phyloP scores from a whole-genome alignment of 2,113 vertebrate species.

The Lagenorhynchus albirostris region DNA sequence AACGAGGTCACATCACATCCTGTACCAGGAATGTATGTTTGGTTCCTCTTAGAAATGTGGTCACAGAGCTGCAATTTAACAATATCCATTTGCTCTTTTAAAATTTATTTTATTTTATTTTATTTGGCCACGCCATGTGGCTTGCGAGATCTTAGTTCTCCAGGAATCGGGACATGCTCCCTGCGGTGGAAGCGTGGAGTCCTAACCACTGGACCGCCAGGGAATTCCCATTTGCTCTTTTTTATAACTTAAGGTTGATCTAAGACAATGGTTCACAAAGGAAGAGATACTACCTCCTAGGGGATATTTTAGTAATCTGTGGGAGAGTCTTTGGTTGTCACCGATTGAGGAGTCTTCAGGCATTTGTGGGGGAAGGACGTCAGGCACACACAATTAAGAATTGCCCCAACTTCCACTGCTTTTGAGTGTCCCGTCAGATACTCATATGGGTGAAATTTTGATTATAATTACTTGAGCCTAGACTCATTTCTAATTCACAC shows the following conservation, averaged over 20 bases:
- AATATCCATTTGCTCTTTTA: not conserved
- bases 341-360: not conserved
- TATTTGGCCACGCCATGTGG: not conserved
- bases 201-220: not conserved
- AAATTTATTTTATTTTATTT: not conserved
- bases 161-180: not conserved
- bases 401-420: not conserved
- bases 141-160: not conserved
- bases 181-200: not conserved
- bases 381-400: not conserved
- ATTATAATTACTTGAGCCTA: not conserved
- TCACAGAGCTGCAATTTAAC: conserved; percentile 19
- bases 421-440: not conserved
- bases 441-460: not conserved
- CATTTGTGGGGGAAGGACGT: not conserved
- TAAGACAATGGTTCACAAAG: conserved; percentile 12
- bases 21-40: not conserved
- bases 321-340: not conserved
- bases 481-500: conserved; percentile 2
- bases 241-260: not conserved
- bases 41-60: not conserved
- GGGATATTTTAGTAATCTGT: conserved; percentile 11
- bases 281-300: conserved; percentile 39
- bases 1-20: conserved; percentile 13
- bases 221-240: not conserved